Conservation (phyloP, 2,888 invertebrate genomes). For the Eupithecia pulchellata region DNA sequence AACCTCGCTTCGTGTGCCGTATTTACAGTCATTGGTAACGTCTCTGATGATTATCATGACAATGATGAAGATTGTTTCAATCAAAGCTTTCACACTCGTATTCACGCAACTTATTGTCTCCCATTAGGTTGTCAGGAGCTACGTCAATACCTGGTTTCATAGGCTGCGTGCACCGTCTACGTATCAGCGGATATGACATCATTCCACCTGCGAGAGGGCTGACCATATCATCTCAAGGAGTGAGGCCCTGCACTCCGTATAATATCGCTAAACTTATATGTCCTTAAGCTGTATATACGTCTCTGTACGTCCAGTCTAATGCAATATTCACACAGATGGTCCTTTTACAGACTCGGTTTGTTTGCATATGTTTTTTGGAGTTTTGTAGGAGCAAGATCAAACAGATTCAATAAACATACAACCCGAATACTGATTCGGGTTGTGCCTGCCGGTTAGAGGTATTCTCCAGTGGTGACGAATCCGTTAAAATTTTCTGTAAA, state of each 20-base stretch:
- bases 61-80: neutral
- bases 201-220: slow-evolving; percentile 84
- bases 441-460: no score
- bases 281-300: slow-evolving; percentile 50
- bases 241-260: slow-evolving; percentile 74
- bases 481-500: neutral
- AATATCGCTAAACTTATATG: slow-evolving; percentile 75
- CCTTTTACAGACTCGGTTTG: neutral
- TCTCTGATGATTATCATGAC: no score
- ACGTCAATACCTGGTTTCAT: slow-evolving; percentile 91
- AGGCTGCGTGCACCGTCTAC: slow-evolving; percentile 92
- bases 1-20: no score
- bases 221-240: slow-evolving; percentile 64
- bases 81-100: neutral
- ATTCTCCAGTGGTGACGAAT: neutral
- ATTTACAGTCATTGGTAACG: no score
- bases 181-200: slow-evolving; percentile 87
- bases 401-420: no score
- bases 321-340: neutral
- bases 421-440: no score
- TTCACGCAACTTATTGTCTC: neutral
- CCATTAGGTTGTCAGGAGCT: slow-evolving; percentile 89
- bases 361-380: neutral
- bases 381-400: neutral
- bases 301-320: neutral